Percentiles rank a stretch among this genome's conserved stretches.
phyloP scores from a whole-genome alignment of 1,140 invertebrate genomes.

The Periplaneta americana region DNA sequence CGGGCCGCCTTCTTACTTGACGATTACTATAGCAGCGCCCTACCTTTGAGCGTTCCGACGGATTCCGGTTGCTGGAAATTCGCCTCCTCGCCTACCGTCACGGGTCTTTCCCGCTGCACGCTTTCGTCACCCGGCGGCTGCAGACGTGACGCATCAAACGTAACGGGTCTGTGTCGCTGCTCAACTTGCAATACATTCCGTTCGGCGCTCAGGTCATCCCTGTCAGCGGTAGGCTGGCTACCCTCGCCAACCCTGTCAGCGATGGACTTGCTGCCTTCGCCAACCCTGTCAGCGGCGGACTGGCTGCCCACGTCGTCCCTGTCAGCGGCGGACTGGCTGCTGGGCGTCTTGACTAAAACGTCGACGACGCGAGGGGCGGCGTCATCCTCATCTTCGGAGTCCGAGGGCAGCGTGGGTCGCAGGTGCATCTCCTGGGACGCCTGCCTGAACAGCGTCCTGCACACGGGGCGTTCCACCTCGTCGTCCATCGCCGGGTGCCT shows the following conservation, averaged over 20 bases:
- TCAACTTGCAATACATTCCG: too few relatives aligned
- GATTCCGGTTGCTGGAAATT: background rate
- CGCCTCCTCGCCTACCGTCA: background rate
- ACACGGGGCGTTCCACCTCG: constrained; percentile 18
- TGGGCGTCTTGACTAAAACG: background rate
- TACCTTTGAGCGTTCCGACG: background rate
- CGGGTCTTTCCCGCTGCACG: background rate
- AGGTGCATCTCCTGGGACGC: constrained; percentile 21
- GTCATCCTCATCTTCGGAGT: constrained; percentile 14
- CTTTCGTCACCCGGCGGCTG: too few relatives aligned
- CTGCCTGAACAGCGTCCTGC: constrained; percentile 20
- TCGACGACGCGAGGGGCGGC: background rate
- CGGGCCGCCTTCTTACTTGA: too few relatives aligned
- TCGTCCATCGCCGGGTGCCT: constrained; percentile 22
- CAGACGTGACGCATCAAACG: too few relatives aligned
- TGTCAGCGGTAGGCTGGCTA: too few relatives aligned
- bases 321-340: background rate
- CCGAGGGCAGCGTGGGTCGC: constrained; percentile 4
- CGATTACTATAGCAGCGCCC: too few relatives aligned
- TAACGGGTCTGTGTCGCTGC: too few relatives aligned
- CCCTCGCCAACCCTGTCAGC: too few relatives aligned
- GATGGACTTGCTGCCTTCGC: too few relatives aligned
- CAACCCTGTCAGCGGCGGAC: too few relatives aligned
- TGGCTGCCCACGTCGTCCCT: background rate
- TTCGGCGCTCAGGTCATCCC: too few relatives aligned